phyloP scores from a whole-genome alignment of 2,113 vertebrate genomes.

The Numida meleagris region DNA sequence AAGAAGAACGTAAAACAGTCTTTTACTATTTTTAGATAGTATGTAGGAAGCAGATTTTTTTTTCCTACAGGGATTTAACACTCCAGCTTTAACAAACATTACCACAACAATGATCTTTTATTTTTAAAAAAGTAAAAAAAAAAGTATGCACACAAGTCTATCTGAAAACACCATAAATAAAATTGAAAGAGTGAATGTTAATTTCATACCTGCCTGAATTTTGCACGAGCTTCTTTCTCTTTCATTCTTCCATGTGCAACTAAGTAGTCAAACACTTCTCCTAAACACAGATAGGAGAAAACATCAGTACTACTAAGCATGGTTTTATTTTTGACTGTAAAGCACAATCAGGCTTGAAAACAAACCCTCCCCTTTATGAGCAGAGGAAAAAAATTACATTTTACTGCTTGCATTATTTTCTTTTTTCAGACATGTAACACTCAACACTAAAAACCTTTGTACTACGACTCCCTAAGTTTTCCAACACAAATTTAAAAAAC shows the following conservation, averaged over 20 bases:
- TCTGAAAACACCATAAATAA: background rate
- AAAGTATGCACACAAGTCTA: background rate
- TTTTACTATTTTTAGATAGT: conserved; percentile 47
- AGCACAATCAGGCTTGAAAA: background rate
- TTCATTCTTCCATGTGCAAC: conserved; percentile 94
- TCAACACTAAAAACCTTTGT: background rate
- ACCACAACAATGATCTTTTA: background rate
- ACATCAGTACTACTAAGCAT: background rate
- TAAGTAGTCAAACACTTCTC: conserved; percentile 93
- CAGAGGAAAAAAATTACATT: background rate
- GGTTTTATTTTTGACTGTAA: background rate
- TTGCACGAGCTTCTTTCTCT: conserved; percentile 90
- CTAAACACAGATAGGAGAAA: conserved; percentile 71
- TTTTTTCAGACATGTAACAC: background rate
- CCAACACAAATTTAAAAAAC: background rate
- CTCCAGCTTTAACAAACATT: conserved; percentile 4
- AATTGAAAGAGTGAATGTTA: background rate
- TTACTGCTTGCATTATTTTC: background rate
- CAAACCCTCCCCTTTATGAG: background rate
- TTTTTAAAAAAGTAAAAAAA: background rate
- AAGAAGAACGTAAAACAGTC: conserved; percentile 13
- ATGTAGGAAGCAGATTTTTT: conserved; percentile 35
- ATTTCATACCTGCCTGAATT: conserved; percentile 90
- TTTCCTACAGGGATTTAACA: conserved; percentile 17
- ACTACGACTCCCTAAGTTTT: background rate